These are phyloP conservation scores for Etheostoma spectabile DNA, from an alignment of 2,113 vertebrate species.

Conservation along the genomic window DNA sequence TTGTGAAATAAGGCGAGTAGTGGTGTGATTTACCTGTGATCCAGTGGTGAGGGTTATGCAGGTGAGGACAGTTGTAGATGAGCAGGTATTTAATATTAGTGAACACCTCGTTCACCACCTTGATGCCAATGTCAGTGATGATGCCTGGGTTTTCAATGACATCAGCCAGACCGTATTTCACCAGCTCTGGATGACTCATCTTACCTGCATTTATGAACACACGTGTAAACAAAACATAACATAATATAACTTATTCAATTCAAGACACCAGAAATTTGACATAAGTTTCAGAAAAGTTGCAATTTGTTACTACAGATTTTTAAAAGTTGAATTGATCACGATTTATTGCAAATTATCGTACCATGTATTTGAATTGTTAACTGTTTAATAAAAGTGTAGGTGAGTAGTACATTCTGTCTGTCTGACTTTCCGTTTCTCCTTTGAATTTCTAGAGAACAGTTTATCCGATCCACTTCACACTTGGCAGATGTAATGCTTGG, in stretches of 20 bases:
- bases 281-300: no score
- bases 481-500: no score
- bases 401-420: no score
- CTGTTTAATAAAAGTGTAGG: no score
- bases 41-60: slow-evolving; percentile 98
- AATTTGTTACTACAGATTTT: background rate
- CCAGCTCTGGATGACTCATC: slow-evolving; percentile 95
- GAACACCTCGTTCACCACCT: slow-evolving; percentile 98
- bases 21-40: slow-evolving; percentile 79
- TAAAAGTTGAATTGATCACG: background rate
- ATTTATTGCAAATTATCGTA: background rate
- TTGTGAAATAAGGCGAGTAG: no score
- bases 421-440: no score
- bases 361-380: no score
- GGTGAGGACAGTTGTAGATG: slow-evolving; percentile 98
- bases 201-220: slow-evolving; percentile 85
- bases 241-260: background rate
- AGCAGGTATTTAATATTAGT: slow-evolving; percentile 96
- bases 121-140: slow-evolving; percentile 98
- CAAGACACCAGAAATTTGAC: background rate
- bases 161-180: slow-evolving; percentile 97
- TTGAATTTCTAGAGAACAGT: no score
- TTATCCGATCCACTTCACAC: no score
- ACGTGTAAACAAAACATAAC: background rate
- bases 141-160: slow-evolving; percentile 98